These are phyloP conservation scores for Ctenicera cuprea DNA, from an alignment of 2,888 invertebrate species.

Conservation along the genomic window DNA sequence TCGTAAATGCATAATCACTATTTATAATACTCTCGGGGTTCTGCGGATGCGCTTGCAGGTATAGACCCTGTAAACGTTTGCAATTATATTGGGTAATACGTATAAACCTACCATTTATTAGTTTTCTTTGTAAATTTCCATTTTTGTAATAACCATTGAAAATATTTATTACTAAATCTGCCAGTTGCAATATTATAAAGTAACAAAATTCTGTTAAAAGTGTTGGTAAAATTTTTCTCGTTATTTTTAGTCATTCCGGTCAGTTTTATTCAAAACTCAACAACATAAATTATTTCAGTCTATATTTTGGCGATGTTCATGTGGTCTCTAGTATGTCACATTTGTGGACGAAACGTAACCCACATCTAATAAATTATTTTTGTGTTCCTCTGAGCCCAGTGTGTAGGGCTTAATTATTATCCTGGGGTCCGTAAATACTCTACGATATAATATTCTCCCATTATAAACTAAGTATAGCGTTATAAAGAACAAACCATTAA, in stretches of 20 bases:
- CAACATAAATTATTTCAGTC: too few relatives aligned
- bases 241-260: too few relatives aligned
- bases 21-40: conserved; percentile 29
- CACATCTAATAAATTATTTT: conserved; percentile 2
- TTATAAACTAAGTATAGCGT: neutral
- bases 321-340: neutral
- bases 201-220: too few relatives aligned
- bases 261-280: too few relatives aligned
- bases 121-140: neutral
- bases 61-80: conserved; percentile 6
- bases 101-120: neutral
- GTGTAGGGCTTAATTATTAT: conserved; percentile 15
- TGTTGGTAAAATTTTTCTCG: too few relatives aligned
- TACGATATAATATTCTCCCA: neutral
- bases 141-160: too few relatives aligned
- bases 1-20: conserved; percentile 30
- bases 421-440: neutral
- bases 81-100: neutral
- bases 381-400: neutral
- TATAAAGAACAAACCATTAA: conserved; percentile 8
- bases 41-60: conserved; percentile 29
- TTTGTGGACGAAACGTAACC: neutral
- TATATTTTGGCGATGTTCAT: neutral
- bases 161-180: too few relatives aligned
- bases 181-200: too few relatives aligned